phyloP scores from a whole-genome alignment of 1,140 invertebrate species.

The Bactericera cockerelli region DNA sequence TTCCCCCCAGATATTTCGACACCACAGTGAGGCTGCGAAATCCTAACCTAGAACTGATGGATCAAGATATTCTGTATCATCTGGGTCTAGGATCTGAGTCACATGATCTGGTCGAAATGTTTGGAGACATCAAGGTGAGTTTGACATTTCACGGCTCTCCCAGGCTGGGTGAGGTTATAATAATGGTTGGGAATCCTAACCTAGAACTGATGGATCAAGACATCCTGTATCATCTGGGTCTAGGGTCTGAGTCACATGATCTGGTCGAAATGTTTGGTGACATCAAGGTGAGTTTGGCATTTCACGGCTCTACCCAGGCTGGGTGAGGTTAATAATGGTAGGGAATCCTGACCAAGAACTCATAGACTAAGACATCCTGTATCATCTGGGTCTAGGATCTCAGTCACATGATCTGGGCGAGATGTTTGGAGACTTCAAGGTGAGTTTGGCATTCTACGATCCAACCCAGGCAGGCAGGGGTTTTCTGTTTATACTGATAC shows the following conservation, averaged over 20 bases:
- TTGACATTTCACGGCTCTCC: too few relatives aligned
- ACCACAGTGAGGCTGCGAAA: constrained; percentile 67
- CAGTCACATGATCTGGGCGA: constrained; percentile 81
- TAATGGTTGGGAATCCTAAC: too few relatives aligned
- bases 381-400: constrained; percentile 82
- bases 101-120: constrained; percentile 89
- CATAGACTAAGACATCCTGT: constrained; percentile 87
- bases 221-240: too few relatives aligned
- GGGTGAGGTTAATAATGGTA: too few relatives aligned
- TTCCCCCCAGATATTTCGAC: constrained; percentile 35
- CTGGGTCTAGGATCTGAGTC: constrained; percentile 77
- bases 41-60: constrained; percentile 76
- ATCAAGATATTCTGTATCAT: constrained; percentile 90
- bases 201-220: too few relatives aligned
- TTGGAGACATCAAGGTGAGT: constrained; percentile 84
- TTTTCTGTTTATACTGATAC: too few relatives aligned
- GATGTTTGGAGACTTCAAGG: constrained; percentile 94
- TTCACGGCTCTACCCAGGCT: too few relatives aligned
- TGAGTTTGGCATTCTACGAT: too few relatives aligned
- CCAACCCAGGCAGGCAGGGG: too few relatives aligned
- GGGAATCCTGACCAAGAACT: constrained; percentile 77
- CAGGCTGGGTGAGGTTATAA: not conserved
- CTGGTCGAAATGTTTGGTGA: constrained; percentile 42
- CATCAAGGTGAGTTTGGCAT: too few relatives aligned
- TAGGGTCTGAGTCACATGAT: constrained; percentile 43